A percentile compares a stretch with the other conserved stretches of the same genome.
phyloP scores from a whole-genome alignment of 2,113 vertebrate genomes.

The Alligator mississippiensis region DNA sequence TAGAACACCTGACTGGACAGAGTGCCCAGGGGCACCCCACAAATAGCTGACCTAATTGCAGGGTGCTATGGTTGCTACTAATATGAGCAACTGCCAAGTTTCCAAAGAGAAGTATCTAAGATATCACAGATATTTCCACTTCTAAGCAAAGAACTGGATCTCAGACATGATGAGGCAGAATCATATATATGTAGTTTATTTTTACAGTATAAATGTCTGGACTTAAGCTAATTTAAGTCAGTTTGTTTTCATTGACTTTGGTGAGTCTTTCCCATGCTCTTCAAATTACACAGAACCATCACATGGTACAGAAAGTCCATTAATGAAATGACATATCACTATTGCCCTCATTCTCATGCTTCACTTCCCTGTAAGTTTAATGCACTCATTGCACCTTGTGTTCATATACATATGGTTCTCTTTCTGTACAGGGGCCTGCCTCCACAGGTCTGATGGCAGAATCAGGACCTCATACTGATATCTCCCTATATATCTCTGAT shows the following conservation, averaged over 20 bases:
- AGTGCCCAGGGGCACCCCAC: not conserved
- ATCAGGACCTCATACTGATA: not conserved
- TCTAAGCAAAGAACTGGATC: not conserved
- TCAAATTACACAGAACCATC: not conserved
- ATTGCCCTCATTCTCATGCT: not conserved
- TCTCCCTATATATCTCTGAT: not conserved
- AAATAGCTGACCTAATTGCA: conserved; percentile 66
- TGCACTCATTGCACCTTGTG: not conserved
- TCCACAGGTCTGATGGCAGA: too few relatives aligned
- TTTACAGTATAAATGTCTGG: not conserved
- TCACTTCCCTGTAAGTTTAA: not conserved
- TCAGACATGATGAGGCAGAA: conserved; percentile 7
- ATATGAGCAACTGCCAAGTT: conserved; percentile 29
- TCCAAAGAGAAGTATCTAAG: not conserved
- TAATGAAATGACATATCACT: not conserved
- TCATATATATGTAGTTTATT: conserved; percentile 10
- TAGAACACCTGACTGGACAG: conserved; percentile 42
- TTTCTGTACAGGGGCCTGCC: not conserved
- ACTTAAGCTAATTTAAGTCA: not conserved
- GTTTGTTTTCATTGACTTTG: not conserved
- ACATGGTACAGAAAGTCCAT: not conserved
- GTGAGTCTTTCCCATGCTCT: not conserved
- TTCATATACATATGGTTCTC: not conserved
- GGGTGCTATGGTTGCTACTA: not conserved
- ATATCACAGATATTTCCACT: not conserved